These are phyloP conservation scores for Tetramorium alpestre DNA, from an alignment of 1,140 invertebrate genomes.

Conservation along the genomic window DNA sequence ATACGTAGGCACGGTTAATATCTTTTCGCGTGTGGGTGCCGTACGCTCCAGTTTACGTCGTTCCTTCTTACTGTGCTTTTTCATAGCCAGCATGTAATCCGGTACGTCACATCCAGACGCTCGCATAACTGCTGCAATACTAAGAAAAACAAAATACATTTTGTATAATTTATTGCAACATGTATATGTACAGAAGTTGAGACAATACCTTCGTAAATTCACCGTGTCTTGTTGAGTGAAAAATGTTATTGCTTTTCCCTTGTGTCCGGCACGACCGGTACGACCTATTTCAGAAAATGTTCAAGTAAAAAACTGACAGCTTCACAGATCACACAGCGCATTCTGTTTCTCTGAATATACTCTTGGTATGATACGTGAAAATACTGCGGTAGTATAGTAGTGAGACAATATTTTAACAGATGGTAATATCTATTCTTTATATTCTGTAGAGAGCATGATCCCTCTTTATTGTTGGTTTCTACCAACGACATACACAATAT, in stretches of 20 bases:
- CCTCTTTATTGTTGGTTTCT: not conserved
- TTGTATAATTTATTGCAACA: slow-evolving; percentile 31
- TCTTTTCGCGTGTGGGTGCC: slow-evolving; percentile 88
- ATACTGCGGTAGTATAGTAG: not conserved
- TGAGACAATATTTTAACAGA: not conserved
- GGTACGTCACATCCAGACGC: slow-evolving; percentile 96
- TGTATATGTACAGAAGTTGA: not conserved
- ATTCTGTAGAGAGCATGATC: not conserved
- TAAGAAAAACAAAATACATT: slow-evolving; percentile 82
- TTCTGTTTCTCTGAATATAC: not conserved
- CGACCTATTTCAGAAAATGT: slow-evolving; percentile 87
- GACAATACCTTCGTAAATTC: slow-evolving; percentile 90
- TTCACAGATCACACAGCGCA: not conserved
- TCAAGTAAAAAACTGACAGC: not conserved
- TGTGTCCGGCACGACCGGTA: slow-evolving; percentile 96
- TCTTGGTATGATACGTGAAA: not conserved
- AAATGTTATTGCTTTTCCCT: slow-evolving; percentile 96
- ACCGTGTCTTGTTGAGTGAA: slow-evolving; percentile 95
- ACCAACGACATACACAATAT: not conserved
- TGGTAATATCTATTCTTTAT: slow-evolving; percentile 7
- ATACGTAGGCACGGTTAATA: slow-evolving; percentile 87
- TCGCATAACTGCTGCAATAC: slow-evolving; percentile 94
- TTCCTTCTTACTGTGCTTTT: slow-evolving; percentile 90
- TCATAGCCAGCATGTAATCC: slow-evolving; percentile 94
- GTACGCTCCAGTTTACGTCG: slow-evolving; percentile 87